Base-by-base conservation (phyloP, 2,888 invertebrate genomes). In the Beris morrisii region DNA sequence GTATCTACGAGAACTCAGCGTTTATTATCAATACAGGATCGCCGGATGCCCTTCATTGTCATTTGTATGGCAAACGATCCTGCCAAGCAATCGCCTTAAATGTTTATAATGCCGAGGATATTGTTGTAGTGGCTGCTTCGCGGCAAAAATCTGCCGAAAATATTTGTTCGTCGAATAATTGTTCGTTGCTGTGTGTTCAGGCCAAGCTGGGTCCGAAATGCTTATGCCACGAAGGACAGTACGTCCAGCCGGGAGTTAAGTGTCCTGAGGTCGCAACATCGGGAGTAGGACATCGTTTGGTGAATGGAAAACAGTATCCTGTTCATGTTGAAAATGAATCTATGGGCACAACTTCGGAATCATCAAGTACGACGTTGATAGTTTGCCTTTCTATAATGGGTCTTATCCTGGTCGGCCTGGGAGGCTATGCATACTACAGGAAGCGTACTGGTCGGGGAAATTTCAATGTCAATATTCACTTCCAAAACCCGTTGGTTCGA, bases 1-100 rank as follows among this genome's bases (percentile, higher is more conserved):
- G 85, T 5, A 82, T 93, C 52, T 90, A 88, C 76, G 92, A 92
- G 75, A 89, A 91, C 76, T 83, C 88, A 70, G 80, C 94, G 1
- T 95, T 90, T 78, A 92, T 90, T 83, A 78, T 87, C 0, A 83
- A 82, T 4, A 81, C 82, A 0, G 83, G 83, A 56, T 78, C 83
- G 1, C 84, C 84, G 53, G 82, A 83, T 28, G 80, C 90, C 38
- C 82, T 82, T 15, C 87, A 85, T 65, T 90, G 88, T 73, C 79
- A 80, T n/a, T 78, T 88, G 44, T 86, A 82, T 70, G 87, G 84
- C 0, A 69, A 77, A 5, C 80, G 78, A 38, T 73, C 72, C 2
- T 89, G 89, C 73, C 75, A 77, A 12, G 73, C 76, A 2, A 80
- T 84, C 69, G 77, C 79, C 57, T 69, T 85, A 67, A 80, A 82